Evolutionary conservation across 2,113 vertebrate genomes (phyloP), one percentile per base, ranked within the genome.

Genomic region (Cyanoramphus novaezelandiae): DNA sequence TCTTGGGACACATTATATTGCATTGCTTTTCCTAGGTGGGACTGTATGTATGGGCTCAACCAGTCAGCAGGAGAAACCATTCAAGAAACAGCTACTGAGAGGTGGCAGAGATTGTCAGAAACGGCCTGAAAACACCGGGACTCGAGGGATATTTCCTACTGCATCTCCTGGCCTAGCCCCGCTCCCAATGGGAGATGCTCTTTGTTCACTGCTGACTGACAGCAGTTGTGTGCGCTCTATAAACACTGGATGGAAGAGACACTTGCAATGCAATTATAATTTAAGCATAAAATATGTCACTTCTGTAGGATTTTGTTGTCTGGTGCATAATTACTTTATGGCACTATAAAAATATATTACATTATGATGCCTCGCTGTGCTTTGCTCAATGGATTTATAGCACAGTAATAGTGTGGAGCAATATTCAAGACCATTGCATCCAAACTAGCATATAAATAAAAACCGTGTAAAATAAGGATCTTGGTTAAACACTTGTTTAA

Each of bases 261-360:
- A 39, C 82, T 95, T 93, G 92, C 57, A 92, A 97, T 92, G 95
- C 94, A 95, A 97, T 98, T 97, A 95, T 92, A 95, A 96, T 96
- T 95, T 96, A 95, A 95, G 93, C 72, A 95, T 97, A 92, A 97
- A 97, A 94, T 93, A 94, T 74, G 96, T 95, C 91, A 82, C 93
- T 96, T 95, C 55, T 82, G 76, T 47, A 81, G 64, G 95, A 86
- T 96, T 93, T 90, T 93, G 55, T 87, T 62, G 93, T 95, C 95
- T 95, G 11, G 23, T 78, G 75, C 29, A 0, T 97, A 96, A 97
- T 98, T 95, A 92, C 94, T 90, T 85, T 91, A 49, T 83, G 33
- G 65, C 76, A 46, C 94, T 60, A 95, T 89, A 96, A 95, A 96
- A 72, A 96, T 59, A 82, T 96, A 97, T 95, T 88, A 76, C 92